Evolutionary conservation across 2,113 vertebrate genomes (phyloP).

Genomic region (Pteropus alecto): DNA sequence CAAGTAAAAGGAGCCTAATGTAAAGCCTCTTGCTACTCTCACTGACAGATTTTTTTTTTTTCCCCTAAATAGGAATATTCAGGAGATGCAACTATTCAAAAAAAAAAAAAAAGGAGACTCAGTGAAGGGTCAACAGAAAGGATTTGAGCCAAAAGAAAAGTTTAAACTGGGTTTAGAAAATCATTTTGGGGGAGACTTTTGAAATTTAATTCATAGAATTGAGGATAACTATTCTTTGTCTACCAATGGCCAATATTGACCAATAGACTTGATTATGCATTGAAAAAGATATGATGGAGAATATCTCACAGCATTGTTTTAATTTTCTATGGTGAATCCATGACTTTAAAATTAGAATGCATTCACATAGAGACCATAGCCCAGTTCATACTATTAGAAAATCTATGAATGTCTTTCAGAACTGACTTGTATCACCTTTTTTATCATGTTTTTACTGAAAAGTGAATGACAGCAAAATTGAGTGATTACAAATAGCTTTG

Average conservation of each 20-base stretch:
- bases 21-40: not conserved
- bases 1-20: not conserved
- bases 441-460: slow-evolving; percentile 13
- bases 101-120: not conserved
- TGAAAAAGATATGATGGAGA: not conserved
- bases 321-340: not conserved
- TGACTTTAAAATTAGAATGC: not conserved
- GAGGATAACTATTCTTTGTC: not conserved
- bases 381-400: not conserved
- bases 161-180: not conserved
- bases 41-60: not conserved
- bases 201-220: not conserved
- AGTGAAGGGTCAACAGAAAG: not conserved
- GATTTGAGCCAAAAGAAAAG: not conserved
- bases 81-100: not conserved
- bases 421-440: not conserved
- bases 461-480: not conserved
- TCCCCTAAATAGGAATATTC: not conserved
- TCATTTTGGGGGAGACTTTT: not conserved
- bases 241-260: not conserved
- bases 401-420: not conserved
- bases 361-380: not conserved
- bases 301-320: not conserved
- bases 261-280: not conserved
- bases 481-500: slow-evolving; percentile 8